Evolutionary conservation across 2,888 invertebrate species (phyloP).

Genomic region (Tenodera sinensis): DNA sequence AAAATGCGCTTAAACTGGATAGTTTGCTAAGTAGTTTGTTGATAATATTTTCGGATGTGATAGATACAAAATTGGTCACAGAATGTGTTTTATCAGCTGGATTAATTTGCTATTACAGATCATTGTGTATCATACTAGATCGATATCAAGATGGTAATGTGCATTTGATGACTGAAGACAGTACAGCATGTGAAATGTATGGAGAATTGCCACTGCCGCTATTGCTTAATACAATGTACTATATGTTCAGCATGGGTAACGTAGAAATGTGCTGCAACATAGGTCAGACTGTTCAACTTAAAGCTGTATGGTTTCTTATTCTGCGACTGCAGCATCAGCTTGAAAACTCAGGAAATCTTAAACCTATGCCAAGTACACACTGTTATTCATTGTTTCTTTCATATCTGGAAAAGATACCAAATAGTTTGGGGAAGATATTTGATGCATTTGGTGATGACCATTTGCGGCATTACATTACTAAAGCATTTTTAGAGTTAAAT

Average conservation of each 20-base stretch:
- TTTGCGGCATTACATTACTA: constrained; percentile 8
- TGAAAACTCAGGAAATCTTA: constrained; percentile 42
- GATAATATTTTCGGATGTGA: constrained; percentile 39
- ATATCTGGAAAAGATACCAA: constrained; percentile 9
- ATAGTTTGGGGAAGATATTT: not conserved
- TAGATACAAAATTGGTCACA: constrained; percentile 36
- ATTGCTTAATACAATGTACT: constrained; percentile 38
- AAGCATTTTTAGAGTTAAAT: constrained; percentile 26
- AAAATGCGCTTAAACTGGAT: constrained; percentile 36
- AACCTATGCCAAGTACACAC: not conserved
- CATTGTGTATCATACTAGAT: constrained; percentile 37
- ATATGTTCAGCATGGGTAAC: constrained; percentile 38
- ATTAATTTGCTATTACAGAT: constrained; percentile 37
- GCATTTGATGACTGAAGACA: constrained; percentile 36
- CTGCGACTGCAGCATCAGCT: constrained; percentile 26
- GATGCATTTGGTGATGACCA: constrained; percentile 5
- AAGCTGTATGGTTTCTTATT: constrained; percentile 30
- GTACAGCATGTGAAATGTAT: constrained; percentile 37
- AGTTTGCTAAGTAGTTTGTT: constrained; percentile 42
- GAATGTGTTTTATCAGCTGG: constrained; percentile 33
- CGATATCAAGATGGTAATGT: constrained; percentile 36
- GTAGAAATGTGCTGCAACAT: constrained; percentile 37
- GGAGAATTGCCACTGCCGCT: constrained; percentile 41
- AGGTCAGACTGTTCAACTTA: constrained; percentile 27
- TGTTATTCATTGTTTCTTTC: constrained; percentile 17